Percentiles rank a stretch among this genome's conserved stretches.
phyloP scores from a whole-genome alignment of 1,140 invertebrate genomes.

The Neodiprion virginianus region DNA sequence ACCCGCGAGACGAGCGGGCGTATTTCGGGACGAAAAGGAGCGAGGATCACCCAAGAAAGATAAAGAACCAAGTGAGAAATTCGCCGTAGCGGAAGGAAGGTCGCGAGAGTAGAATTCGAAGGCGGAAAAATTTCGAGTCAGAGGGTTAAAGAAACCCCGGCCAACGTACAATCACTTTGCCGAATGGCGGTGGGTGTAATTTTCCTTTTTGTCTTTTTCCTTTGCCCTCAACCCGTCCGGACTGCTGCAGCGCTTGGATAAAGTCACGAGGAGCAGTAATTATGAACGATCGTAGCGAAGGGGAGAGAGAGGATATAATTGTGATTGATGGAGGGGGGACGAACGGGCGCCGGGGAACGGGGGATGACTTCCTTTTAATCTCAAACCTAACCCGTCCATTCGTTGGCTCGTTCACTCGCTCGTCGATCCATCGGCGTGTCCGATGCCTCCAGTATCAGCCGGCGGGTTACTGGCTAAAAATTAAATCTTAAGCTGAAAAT shows the following conservation, averaged over 20 bases:
- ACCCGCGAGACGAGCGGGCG: too few relatives aligned
- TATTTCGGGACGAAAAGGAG: too few relatives aligned
- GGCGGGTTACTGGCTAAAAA: background rate
- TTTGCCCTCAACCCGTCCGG: conserved; percentile 10
- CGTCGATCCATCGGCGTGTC: background rate
- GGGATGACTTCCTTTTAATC: conserved; percentile 58
- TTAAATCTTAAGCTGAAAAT: too few relatives aligned
- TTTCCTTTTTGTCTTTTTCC: conserved; percentile 11
- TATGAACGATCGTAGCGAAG: conserved; percentile 50
- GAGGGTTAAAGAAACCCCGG: background rate
- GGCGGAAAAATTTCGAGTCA: background rate
- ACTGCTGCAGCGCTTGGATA: conserved; percentile 40
- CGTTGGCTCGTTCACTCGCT: conserved; percentile 35
- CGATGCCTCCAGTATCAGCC: background rate
- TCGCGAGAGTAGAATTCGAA: background rate
- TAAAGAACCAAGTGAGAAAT: background rate
- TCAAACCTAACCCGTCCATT: conserved; percentile 48
- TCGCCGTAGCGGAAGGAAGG: background rate
- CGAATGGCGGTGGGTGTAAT: background rate
- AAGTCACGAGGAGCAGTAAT: conserved; percentile 54
- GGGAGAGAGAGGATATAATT: conserved; percentile 53
- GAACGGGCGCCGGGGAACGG: conserved; percentile 34
- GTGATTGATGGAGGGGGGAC: conserved; percentile 52
- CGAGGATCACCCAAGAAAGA: background rate
- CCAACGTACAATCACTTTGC: background rate